Base-by-base conservation (phyloP, 2,797 vertebrate species). In the Scomberomorus guttatus region DNA sequence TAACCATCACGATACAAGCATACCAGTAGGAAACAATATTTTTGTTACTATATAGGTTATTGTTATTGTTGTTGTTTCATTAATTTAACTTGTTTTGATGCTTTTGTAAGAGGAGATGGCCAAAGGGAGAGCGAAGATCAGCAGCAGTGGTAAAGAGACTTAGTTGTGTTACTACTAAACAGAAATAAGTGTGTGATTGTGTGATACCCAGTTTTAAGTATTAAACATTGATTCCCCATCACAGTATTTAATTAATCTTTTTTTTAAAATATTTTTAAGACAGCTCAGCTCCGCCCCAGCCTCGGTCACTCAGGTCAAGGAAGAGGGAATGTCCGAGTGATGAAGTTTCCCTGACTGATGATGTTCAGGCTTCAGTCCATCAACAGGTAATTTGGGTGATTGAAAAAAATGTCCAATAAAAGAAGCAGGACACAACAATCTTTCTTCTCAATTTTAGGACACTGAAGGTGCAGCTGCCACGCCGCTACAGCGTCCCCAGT, bases 101-200 rank as follows among this genome's bases (percentile, higher is more conserved):
- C 2, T 56, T 55, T 48, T 79, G 68, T 24, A 62, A 69, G 27
- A 81, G 18, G 62, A 84, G 20, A 93, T 94, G 91, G 34, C 68
- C 6, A 89, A 92, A 87, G 80, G 58, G 56, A 92, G 79, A 72
- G 24, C 27, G 1, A 81, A 84, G 63, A 63, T 48, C n/a, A 86
- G 44, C 63, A 80, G 57, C 20, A 79, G 50, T 34, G 89, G 88
- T 92, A 90, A 86, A 76, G 3, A 62, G 15, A 64, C 46, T 20
- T 20, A 50, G 7, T 20, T 8, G 17, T 50, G 17, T 17, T 48
- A 18, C 18, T n/a, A 20, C 46, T 10, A 48, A 48, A 6, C 17
- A 48, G 14, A 20, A 18, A 20, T 20, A 20, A 50, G 46, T 50
- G 6, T 50, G n/a, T 50, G 46, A 17, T 17, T 48, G 44, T 48